Evolutionary conservation across 2,113 vertebrate species (phyloP).

Genomic region (Condylura cristata): DNA sequence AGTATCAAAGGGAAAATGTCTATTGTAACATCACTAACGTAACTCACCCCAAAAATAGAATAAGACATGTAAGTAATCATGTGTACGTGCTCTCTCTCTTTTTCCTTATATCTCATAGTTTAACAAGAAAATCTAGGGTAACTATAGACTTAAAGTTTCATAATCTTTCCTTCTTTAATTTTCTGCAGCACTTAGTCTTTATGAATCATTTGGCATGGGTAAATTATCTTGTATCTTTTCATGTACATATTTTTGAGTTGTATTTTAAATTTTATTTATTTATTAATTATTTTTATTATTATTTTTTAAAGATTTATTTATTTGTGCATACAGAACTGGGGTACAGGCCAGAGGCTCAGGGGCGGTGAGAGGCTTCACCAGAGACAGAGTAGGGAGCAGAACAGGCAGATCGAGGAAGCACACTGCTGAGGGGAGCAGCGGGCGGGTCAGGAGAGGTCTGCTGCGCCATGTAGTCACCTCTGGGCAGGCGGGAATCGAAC

Average conservation of each 20-base stretch:
- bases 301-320: too few species aligned
- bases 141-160: conserved; percentile 11
- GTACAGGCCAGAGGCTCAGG: too few species aligned
- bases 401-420: too few species aligned
- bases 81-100: neutral
- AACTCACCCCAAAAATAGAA: neutral
- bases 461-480: too few species aligned
- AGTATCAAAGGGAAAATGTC: neutral
- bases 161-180: conserved; percentile 17
- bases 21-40: neutral
- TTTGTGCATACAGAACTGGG: too few species aligned
- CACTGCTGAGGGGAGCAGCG: too few species aligned
- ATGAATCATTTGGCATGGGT: conserved; percentile 8
- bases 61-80: neutral
- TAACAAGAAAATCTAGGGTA: conserved; percentile 7
- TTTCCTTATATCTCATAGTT: neutral
- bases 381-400: too few species aligned
- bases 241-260: neutral
- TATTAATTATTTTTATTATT: too few species aligned
- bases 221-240: neutral
- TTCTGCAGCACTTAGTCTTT: neutral
- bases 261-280: too few species aligned
- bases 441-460: too few species aligned
- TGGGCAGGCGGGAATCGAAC: too few species aligned
- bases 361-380: too few species aligned